phyloP scores from a whole-genome alignment of 2,888 invertebrate genomes.

The Leucophenga maculata region DNA sequence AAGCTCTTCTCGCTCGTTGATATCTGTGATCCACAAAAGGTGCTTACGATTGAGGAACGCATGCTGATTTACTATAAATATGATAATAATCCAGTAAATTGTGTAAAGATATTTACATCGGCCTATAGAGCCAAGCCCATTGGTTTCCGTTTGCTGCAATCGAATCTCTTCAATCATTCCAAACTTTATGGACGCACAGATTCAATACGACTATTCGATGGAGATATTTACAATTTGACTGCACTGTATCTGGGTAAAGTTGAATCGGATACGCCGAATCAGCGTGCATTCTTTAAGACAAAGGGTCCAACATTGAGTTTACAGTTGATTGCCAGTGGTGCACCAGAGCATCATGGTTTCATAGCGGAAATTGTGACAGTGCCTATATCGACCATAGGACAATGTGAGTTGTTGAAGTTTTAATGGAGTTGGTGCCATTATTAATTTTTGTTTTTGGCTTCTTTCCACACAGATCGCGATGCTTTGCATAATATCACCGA shows the following conservation, averaged over 20 bases:
- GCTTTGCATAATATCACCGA: constrained; percentile 91
- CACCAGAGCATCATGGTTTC: constrained; percentile 94
- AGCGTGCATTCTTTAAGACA: constrained; percentile 84
- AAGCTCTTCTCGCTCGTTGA: constrained; percentile 94
- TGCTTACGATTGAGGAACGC: constrained; percentile 90
- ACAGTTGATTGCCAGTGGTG: constrained; percentile 94
- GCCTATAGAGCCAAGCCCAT: constrained; percentile 88
- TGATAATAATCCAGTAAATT: constrained; percentile 95
- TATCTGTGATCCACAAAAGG: constrained; percentile 96
- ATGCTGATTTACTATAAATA: constrained; percentile 96
- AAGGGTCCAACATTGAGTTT: constrained; percentile 87
- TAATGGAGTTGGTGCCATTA: constrained; percentile 15
- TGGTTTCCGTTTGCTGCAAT: constrained; percentile 91
- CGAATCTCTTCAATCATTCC: constrained; percentile 92
- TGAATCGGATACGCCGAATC: constrained; percentile 80
- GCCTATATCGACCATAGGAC: constrained; percentile 91
- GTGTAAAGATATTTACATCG: constrained; percentile 96
- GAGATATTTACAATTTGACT: constrained; percentile 91
- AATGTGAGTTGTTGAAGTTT: constrained; percentile 87
- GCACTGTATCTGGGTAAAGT: constrained; percentile 81
- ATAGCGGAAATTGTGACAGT: constrained; percentile 96
- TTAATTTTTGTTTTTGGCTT: background rate
- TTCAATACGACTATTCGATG: constrained; percentile 89
- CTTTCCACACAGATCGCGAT: constrained; percentile 81
- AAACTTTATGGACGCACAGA: constrained; percentile 86